phyloP scores from a whole-genome alignment of 1,140 invertebrate genomes.

The Formica selysi region DNA sequence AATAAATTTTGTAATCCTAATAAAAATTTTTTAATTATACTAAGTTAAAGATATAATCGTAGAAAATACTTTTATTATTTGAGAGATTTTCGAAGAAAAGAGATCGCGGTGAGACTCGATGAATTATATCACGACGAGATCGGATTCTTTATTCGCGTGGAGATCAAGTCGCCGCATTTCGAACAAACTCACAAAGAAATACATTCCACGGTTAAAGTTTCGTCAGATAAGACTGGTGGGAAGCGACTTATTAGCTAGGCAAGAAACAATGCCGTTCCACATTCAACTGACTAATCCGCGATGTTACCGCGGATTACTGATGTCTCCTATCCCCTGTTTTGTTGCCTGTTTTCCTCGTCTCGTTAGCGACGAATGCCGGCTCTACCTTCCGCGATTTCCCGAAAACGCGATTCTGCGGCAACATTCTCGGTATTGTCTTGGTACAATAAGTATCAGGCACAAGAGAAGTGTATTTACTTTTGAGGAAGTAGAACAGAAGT shows the following conservation, averaged over 20 bases:
- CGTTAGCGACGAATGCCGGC: slow-evolving; percentile 5
- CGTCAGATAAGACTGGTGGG: slow-evolving; percentile 15
- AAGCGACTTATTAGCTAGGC: slow-evolving; percentile 47
- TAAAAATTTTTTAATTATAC: slow-evolving; percentile 1
- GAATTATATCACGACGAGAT: not conserved
- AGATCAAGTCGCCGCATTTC: not conserved
- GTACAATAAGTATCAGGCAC: slow-evolving; percentile 26
- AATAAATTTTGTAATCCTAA: not conserved
- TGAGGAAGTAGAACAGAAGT: not conserved
- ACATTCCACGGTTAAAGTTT: slow-evolving; percentile 21
- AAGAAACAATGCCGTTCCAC: slow-evolving; percentile 59
- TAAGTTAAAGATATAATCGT: not conserved
- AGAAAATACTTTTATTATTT: not conserved
- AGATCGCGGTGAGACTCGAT: not conserved
- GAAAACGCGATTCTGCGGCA: slow-evolving; percentile 20
- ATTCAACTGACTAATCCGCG: slow-evolving; percentile 42
- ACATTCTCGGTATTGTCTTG: slow-evolving; percentile 34
- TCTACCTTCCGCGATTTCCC: slow-evolving; percentile 6
- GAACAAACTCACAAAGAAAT: slow-evolving; percentile 35
- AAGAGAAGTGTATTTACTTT: slow-evolving; percentile 20
- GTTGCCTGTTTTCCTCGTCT: slow-evolving; percentile 17
- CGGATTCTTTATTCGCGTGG: not conserved
- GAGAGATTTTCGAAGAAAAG: not conserved
- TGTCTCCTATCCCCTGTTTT: slow-evolving; percentile 35
- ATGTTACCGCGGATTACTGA: slow-evolving; percentile 46